Conservation (phyloP, 2,113 vertebrate species). For the Rhynchopsitta pachyrhyncha region DNA sequence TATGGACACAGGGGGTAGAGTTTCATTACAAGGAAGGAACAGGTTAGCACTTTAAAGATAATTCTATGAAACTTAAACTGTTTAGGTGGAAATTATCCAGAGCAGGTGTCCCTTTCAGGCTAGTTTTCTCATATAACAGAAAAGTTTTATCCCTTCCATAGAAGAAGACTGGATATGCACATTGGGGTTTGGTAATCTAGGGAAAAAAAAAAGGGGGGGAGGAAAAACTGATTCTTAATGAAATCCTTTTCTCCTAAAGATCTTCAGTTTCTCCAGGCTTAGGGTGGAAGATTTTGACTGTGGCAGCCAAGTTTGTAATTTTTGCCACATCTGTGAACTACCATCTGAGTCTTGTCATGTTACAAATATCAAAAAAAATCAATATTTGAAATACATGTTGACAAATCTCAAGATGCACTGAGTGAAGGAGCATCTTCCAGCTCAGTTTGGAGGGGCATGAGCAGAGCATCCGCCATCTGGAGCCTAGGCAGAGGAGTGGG, state of each 20-base stretch:
- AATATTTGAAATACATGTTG: not conserved
- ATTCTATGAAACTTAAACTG: not conserved
- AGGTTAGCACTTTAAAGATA: not conserved
- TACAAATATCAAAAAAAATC: not conserved
- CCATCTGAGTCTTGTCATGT: not conserved
- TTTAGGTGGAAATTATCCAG: not conserved
- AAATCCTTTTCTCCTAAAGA: not conserved
- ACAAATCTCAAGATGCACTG: not conserved
- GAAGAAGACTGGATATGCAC: not conserved
- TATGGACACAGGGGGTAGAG: not conserved
- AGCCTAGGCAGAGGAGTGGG: not conserved
- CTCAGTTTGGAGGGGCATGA: not conserved
- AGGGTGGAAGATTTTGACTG: not conserved
- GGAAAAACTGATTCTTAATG: not conserved
- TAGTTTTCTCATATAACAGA: not conserved
- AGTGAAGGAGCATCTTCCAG: not conserved
- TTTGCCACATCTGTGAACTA: not conserved
- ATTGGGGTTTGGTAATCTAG: not conserved
- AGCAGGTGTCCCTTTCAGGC: not conserved
- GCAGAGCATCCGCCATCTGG: not conserved
- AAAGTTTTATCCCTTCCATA: not conserved
- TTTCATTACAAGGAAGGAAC: not conserved
- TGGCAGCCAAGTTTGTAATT: not conserved
- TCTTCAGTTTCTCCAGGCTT: not conserved
- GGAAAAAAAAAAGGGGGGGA: accelerated